Evolutionary conservation across 1,140 invertebrate species (phyloP), one percentile per base, ranked within the genome.

Genomic region (Ruditapes philippinarum): DNA sequence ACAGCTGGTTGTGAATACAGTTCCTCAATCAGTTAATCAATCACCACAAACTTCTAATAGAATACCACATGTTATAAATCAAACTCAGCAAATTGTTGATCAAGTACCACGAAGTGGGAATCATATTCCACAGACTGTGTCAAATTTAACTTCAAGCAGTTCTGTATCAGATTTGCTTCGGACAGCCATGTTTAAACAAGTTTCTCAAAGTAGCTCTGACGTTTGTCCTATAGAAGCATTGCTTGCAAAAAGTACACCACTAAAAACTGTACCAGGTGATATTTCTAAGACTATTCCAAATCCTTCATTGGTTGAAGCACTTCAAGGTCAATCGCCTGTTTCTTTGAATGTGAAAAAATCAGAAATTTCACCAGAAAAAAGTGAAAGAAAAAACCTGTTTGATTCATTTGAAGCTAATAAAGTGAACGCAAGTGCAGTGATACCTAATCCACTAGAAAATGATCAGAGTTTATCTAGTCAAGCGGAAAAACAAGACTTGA

Each of bases 321-420:
- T 78, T 28, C 33, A 45, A 17, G 12, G 45, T 54, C 12, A 22
- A 33, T 0, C 74, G 1, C 25, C 22, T 9, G 9, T 33, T 17
- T 25, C 33, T 33, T 28, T 78, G 42, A 78, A 78, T 38, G 3
- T n/a, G 1, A 22, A 70, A 70, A 60, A 7, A n/a, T 60, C n/a
- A 4, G 17, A 40, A 49, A 17, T 36, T 40, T 84, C 65, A 3
- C 65, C 62, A 49, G 36, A 57, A 76, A 74, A 54, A 22, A 86
- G 2, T 31, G 49, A 42, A 33, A 73, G 83, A 31, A 31, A 36
- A 25, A 86, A 62, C 42, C 65, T 86, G 83, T 86, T 86, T 76
- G 83, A 86, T 62, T 42, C 60, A 28, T 86, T 86, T 40, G 68
- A 86, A n/a, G 19, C 68, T 1, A 38, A 40, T 73, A 22, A 38